Conservation (phyloP, 2,113 vertebrate genomes). For the Triplophysa tibetana region DNA sequence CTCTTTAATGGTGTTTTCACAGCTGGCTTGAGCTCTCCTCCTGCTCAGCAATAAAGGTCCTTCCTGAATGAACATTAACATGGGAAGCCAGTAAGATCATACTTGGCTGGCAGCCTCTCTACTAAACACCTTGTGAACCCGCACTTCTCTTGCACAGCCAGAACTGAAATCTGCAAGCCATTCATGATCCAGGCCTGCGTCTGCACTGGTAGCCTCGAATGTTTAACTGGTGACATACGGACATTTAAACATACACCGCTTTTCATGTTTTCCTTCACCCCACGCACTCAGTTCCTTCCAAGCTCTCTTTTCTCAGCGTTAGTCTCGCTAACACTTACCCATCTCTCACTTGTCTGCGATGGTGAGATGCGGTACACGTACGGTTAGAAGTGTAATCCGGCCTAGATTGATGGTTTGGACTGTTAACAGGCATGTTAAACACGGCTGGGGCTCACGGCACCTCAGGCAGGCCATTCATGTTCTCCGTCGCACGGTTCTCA, state of each 20-base stretch:
- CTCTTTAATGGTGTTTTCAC: slow-evolving; percentile 76
- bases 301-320: neutral
- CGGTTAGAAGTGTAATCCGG: slow-evolving; percentile 43
- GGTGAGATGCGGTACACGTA: neutral
- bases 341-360: slow-evolving; percentile 1
- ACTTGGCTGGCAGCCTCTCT: slow-evolving; percentile 68
- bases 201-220: slow-evolving; percentile 52
- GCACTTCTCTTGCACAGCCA: slow-evolving; percentile 61
- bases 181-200: slow-evolving; percentile 37
- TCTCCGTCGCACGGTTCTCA: slow-evolving; percentile 16
- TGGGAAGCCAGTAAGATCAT: slow-evolving; percentile 74
- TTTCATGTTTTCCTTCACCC: neutral
- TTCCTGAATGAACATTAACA: slow-evolving; percentile 76
- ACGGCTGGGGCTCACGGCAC: slow-evolving; percentile 43
- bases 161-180: slow-evolving; percentile 59
- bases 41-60: slow-evolving; percentile 66
- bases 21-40: slow-evolving; percentile 67
- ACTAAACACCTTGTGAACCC: slow-evolving; percentile 75
- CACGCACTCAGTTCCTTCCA: neutral
- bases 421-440: slow-evolving; percentile 61
- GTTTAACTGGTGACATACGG: slow-evolving; percentile 66
- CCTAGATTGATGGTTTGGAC: slow-evolving; percentile 52
- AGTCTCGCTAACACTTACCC: neutral
- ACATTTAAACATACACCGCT: slow-evolving; percentile 60
- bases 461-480: slow-evolving; percentile 31